Evolutionary conservation across 2,797 vertebrate genomes (phyloP), one percentile per base, ranked within the genome.

Genomic region (Tiaroga cobitis): DNA sequence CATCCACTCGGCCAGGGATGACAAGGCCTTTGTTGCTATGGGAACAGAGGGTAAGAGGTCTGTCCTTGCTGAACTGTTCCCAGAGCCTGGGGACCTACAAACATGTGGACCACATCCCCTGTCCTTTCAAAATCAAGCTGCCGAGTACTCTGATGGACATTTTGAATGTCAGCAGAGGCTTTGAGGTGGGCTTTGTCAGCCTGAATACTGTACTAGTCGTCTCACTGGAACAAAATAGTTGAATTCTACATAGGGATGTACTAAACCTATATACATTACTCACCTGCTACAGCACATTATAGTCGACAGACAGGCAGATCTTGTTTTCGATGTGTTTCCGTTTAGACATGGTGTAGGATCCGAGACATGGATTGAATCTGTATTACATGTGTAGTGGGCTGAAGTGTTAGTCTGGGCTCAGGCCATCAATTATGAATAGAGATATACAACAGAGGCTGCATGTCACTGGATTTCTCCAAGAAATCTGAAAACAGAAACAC

Each of bases 361-460:
- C 34, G 49, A 95, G 94, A 95, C 94, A 93, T 85, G 89, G 91
- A 94, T 93, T 93, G 95, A 96, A 98, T 97, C 95, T 95, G 95
- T 96, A 96, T 93, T 96, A 96, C 96, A 95, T 95, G 95, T 96
- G 97, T 95, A 95, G 95, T 93, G 91, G 89, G 95, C 95, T 94
- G 87, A 87, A 89, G 90, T 85, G 95, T 95, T 95, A 96, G 94
- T 94, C 93, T 92, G 93, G 95, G 95, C 96, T 94, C 95, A 90
- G 90, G 92, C 93, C 97, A 98, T 99, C 96, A 98, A 97, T 99
- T 97, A 98, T 98, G 96, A 95, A 98, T 97, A 96, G 96, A 95
- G 95, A 96, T 93, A 96, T 96, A 96, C 96, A 96, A 96, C 91
- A 91, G 88, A 94, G 95, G 94, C 92, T 92, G 86, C 80, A 94